Evolutionary conservation across 2,113 vertebrate genomes (phyloP).

Genomic region (Centropus unirufus): DNA sequence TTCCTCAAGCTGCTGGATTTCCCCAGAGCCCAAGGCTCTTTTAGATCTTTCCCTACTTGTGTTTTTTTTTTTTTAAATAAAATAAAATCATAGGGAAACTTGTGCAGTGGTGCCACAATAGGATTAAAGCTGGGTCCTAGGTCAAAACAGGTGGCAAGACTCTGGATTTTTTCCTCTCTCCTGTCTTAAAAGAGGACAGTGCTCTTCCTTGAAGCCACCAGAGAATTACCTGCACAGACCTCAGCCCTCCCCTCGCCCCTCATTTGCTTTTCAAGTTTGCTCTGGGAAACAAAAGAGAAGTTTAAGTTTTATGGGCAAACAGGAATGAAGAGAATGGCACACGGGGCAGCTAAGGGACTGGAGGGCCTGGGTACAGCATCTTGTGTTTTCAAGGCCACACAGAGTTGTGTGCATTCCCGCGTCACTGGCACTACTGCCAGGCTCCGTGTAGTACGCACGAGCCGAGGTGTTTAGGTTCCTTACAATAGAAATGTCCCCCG

Average conservation of each 20-base stretch:
- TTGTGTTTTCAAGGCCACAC: background rate
- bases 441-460: conserved; percentile 1
- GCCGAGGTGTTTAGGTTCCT: conserved; percentile 16
- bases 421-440: background rate
- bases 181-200: background rate
- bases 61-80: background rate
- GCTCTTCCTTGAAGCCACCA: background rate
- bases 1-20: background rate
- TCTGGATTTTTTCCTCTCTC: background rate
- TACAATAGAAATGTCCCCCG: conserved; percentile 31
- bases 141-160: background rate
- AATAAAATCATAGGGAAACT: background rate
- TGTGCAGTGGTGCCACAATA: background rate
- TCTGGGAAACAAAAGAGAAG: background rate
- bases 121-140: background rate
- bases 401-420: background rate
- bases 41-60: background rate
- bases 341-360: background rate
- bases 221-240: background rate
- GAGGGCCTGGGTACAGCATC: background rate
- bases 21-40: background rate
- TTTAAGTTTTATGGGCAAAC: background rate
- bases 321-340: background rate
- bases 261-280: background rate
- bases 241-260: background rate